Conservation (phyloP, 1,140 invertebrate genomes). For the Nasonia longicornis region DNA sequence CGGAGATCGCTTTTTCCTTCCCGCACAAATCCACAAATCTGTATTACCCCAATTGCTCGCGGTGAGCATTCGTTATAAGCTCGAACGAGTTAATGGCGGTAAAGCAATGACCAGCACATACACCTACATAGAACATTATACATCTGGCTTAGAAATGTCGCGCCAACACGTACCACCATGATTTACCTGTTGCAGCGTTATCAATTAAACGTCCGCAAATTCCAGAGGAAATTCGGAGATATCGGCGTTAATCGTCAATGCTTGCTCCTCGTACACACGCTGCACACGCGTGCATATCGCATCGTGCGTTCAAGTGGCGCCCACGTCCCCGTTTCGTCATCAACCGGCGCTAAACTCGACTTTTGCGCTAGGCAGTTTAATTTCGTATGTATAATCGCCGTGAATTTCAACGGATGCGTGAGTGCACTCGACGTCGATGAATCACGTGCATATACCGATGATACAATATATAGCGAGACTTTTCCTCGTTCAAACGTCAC, state of each 20-base stretch:
- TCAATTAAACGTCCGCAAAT: conserved; percentile 16
- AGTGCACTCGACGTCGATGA: neutral
- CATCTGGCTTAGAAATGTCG: neutral
- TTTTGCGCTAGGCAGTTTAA: neutral
- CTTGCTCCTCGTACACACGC: neutral
- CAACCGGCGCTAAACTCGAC: neutral
- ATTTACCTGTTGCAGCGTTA: conserved; percentile 37
- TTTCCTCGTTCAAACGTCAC: neutral
- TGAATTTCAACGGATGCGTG: neutral
- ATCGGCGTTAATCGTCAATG: neutral
- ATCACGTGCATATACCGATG: neutral
- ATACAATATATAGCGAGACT: neutral
- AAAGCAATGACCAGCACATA: neutral
- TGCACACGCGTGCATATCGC: too few species aligned
- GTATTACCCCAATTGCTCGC: neutral
- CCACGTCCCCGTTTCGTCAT: neutral
- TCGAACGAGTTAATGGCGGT: neutral
- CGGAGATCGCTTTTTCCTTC: neutral
- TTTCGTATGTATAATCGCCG: neutral
- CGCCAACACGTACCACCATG: conserved; percentile 7
- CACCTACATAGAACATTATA: neutral
- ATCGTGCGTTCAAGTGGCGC: neutral
- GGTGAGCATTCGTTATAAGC: neutral
- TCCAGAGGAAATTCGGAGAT: neutral
- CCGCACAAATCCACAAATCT: neutral